Evolutionary conservation across 2,888 invertebrate genomes (phyloP).

Genomic region (Patella pellucida): DNA sequence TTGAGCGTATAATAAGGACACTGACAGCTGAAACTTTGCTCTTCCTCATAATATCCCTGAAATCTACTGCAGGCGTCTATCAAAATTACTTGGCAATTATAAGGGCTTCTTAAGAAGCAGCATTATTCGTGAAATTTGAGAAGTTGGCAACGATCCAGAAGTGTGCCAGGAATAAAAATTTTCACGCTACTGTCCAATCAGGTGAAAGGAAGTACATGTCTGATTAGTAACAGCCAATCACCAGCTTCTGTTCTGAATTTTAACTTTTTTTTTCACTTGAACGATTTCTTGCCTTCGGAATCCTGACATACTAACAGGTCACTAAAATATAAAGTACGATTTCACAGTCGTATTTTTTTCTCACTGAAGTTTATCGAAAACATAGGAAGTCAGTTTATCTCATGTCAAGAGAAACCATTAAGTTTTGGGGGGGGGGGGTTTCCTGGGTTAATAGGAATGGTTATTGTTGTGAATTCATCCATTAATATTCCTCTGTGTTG

Average conservation of each 20-base stretch:
- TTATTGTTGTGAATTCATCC: too few species aligned
- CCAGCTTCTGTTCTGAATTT: neutral
- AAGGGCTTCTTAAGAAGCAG: neutral
- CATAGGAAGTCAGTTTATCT: too few species aligned
- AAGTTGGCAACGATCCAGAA: neutral
- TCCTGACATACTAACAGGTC: too few species aligned
- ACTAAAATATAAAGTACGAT: too few species aligned
- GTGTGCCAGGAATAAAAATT: conserved; percentile 7
- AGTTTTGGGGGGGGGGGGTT: too few species aligned
- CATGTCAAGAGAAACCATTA: too few species aligned
- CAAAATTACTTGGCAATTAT: conserved; percentile 2
- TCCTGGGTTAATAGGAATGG: too few species aligned
- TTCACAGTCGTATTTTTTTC: too few species aligned
- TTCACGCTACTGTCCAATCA: conserved; percentile 6
- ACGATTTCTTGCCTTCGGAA: too few species aligned
- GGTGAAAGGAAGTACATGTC: neutral
- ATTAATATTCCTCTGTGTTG: too few species aligned
- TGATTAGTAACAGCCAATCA: conserved; percentile 2
- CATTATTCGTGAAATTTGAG: conserved; percentile 7
- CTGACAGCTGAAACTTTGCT: conserved; percentile 7
- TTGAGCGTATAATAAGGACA: conserved; percentile 1
- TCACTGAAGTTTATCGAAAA: too few species aligned
- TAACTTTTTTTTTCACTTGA: too few species aligned
- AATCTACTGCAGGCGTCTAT: neutral
- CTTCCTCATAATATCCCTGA: neutral